Base-by-base conservation (phyloP, 1,140 invertebrate genomes). In the Streblospio benedicti region DNA sequence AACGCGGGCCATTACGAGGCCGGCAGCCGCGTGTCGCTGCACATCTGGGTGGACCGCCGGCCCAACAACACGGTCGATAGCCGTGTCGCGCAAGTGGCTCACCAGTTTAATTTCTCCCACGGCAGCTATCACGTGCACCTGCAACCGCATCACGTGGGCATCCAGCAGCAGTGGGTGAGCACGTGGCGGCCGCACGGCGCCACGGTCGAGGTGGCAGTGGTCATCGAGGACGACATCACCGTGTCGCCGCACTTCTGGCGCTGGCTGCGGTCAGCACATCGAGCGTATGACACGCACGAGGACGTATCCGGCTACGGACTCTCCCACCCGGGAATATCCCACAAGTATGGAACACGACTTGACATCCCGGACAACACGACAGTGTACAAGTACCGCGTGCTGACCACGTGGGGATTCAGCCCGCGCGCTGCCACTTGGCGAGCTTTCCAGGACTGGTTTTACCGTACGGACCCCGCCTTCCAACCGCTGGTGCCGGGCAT, bases 221-320 rank as follows among this genome's bases (percentile, higher is more conserved):
- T 72, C 16, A 28, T 72, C 4, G 70, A 72, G 52, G 70, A 72
- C 51, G 70, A 72, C 52, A 20, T 70, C 12, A 65, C 66, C 2
- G 65, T 72, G 9, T 72, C 70, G 6, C 64, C 59, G 43, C 64
- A 64, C 44, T 70, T 72, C 43, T 70, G 67, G 38, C 43, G 49
- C 3, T 72, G 65, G 60, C 49, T 72, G 25, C 64, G 64, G 59
- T 59, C 60, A 16, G 67, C 69, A 25, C 70, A 72, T 57, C 51
- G 44, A 18, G 67, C 65, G 28, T 72, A 72, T 38, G 65, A 65
- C 32, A 14, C 47, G 9, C 49, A 43, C 23, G 41, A 41, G 6
- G 59, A 64, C 28, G 45, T 72, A 0, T 65, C 61, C 57, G 70
- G 70, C 6, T 72, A 63, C 54, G 69, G 70, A 12, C 68, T 62